phyloP scores from a whole-genome alignment of 2,888 invertebrate genomes.

The Drosophila austrosaltans region DNA sequence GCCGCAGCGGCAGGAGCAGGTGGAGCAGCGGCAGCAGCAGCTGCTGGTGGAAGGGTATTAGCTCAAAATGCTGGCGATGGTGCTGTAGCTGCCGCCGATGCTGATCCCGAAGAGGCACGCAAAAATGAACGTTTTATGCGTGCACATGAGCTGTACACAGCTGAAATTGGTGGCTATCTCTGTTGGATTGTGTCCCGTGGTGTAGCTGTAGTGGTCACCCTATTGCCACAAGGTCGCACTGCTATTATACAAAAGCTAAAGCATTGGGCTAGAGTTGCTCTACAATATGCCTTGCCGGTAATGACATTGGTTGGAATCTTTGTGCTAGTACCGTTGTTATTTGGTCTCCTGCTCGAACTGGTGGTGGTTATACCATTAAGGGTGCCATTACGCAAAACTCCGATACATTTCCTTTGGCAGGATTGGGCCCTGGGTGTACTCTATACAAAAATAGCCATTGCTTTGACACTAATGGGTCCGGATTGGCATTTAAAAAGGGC shows the following conservation, averaged over 20 bases:
- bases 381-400: slow-evolving; percentile 96
- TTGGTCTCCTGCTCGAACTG: slow-evolving; percentile 95
- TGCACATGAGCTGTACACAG: slow-evolving; percentile 98
- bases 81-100: not conserved
- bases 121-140: slow-evolving; percentile 84
- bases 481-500: slow-evolving; percentile 96
- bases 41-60: not conserved
- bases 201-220: slow-evolving; percentile 91
- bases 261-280: slow-evolving; percentile 89
- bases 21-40: slow-evolving; percentile 25
- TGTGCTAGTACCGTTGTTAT: slow-evolving; percentile 95
- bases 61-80: not conserved
- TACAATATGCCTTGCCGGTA: slow-evolving; percentile 91
- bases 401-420: slow-evolving; percentile 94
- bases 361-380: slow-evolving; percentile 96
- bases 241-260: slow-evolving; percentile 89
- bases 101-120: slow-evolving; percentile 57
- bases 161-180: slow-evolving; percentile 95
- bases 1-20: slow-evolving; percentile 13
- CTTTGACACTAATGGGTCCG: slow-evolving; percentile 98
- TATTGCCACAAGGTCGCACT: slow-evolving; percentile 94
- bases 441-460: slow-evolving; percentile 98
- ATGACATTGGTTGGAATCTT: slow-evolving; percentile 88
- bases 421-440: slow-evolving; percentile 99
- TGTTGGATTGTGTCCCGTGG: slow-evolving; percentile 96